Evolutionary conservation across 2,888 invertebrate genomes (phyloP), one percentile per base, ranked within the genome.

Genomic region (Anorthoa munda): DNA sequence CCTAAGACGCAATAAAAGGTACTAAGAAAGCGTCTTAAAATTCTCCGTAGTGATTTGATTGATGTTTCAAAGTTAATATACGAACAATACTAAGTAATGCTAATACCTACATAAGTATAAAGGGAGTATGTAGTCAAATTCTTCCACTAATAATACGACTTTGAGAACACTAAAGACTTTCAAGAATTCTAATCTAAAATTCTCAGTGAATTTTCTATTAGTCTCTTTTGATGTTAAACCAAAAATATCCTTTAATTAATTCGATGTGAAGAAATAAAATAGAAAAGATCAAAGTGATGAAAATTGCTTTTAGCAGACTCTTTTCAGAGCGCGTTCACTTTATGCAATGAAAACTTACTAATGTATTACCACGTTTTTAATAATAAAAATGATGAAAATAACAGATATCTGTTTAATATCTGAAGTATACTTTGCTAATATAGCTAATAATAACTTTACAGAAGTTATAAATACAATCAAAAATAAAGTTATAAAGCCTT

Each of bases 161-260:
- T 65, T 59, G 4, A 68, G 15, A 59, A 48, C 2, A 72, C 59
- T 45, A 13, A 68, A 72, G 58, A 23, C 60, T 21, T 66, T 48
- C 2, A 69, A 72, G 67, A 77, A 72, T 72, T 72, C 39, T 56
- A 65, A 78, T 71, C 53, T 31, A 66, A 67, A 65, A 50, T 59
- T 56, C 48, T 5, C 13, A 60, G 70, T 61, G 53, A 72, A 45
- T 68, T 13, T 61, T 23, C 18, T 60, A 46, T 67, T 58, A 72
- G 39, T 55, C 45, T 63, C 77, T 63, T 81, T 73, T 71, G 67
- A 71, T 45, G 59, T 80, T 45, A 51, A 56, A 64, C 64, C 66
- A 53, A 80, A 77, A 77, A 70, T 66, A 72, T 53, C 23, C 15
- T 61, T 68, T 74, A 78, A 84, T 83, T 72, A 81, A 81, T 68